These are phyloP conservation scores for Andricus quercusramuli DNA, from an alignment of 2,888 invertebrate genomes.

Conservation along the genomic window DNA sequence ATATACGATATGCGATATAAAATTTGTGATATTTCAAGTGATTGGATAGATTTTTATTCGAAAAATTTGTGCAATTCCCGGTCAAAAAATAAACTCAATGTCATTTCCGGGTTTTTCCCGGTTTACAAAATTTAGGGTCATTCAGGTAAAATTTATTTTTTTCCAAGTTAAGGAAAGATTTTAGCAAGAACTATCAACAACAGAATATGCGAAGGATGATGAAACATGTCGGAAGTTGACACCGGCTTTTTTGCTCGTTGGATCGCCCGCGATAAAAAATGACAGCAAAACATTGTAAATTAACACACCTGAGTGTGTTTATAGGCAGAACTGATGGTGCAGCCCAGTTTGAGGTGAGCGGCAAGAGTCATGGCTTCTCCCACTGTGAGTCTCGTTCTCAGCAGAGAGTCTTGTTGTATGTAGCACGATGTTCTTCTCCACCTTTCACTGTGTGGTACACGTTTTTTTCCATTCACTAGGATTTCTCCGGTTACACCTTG, in stretches of 20 bases:
- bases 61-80: too few species aligned
- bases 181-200: conserved; percentile 30
- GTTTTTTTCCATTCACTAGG: conserved; percentile 84
- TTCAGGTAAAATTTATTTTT: too few species aligned
- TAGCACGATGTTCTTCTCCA: conserved; percentile 89
- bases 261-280: neutral
- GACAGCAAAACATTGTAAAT: conserved; percentile 8
- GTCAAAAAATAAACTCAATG: too few species aligned
- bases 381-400: conserved; percentile 88
- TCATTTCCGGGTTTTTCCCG: too few species aligned
- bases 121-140: too few species aligned
- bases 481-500: conserved; percentile 87
- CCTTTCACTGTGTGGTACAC: conserved; percentile 82
- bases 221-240: conserved; percentile 8
- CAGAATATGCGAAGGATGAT: conserved; percentile 3
- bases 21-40: too few species aligned
- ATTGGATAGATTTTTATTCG: too few species aligned
- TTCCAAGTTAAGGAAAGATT: neutral
- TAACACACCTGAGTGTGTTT: conserved; percentile 84
- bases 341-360: conserved; percentile 90
- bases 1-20: too few species aligned
- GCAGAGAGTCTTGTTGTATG: conserved; percentile 91
- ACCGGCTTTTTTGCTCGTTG: neutral
- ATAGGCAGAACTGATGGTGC: conserved; percentile 83
- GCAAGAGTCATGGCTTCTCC: conserved; percentile 91